These are phyloP conservation scores for Drosophila imparisetae DNA, from an alignment of 2,888 invertebrate species.

Conservation along the genomic window DNA sequence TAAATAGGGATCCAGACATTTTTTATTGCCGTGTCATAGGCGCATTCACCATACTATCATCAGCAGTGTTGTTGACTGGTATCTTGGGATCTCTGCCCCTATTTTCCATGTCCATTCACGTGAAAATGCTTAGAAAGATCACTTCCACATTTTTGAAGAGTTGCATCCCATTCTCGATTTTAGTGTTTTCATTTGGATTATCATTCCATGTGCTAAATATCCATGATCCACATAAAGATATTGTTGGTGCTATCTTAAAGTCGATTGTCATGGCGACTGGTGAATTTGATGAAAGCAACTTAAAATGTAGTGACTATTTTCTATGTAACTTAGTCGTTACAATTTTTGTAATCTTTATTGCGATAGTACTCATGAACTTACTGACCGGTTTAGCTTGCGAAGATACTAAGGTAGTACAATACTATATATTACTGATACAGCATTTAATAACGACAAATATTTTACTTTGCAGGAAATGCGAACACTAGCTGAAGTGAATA, in stretches of 20 bases:
- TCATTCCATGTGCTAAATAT: constrained; percentile 31
- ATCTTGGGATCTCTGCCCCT: constrained; percentile 25
- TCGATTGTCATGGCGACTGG: constrained; percentile 35
- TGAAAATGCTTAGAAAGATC: constrained; percentile 32
- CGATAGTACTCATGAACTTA: constrained; percentile 42
- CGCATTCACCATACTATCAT: constrained; percentile 26
- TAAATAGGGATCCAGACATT: background rate
- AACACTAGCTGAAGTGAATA: constrained; percentile 23
- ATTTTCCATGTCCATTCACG: constrained; percentile 14
- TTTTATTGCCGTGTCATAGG: constrained; percentile 13
- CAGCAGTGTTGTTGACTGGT: constrained; percentile 13
- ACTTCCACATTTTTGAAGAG: constrained; percentile 15
- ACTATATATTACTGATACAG: no score
- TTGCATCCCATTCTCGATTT: constrained; percentile 19
- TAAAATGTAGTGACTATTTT: background rate
- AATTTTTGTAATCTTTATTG: constrained; percentile 20
- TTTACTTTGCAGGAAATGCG: constrained; percentile 27
- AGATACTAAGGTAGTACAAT: constrained; percentile 36
- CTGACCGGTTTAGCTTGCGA: constrained; percentile 30
- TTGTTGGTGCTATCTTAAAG: constrained; percentile 17
- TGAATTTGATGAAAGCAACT: constrained; percentile 28
- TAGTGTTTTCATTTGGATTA: constrained; percentile 16
- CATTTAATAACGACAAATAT: background rate
- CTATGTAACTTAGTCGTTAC: constrained; percentile 8
- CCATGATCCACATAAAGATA: no score